A percentile compares a stretch with the other conserved stretches of the same genome.
These are phyloP conservation scores for Ectemnius lituratus DNA, from an alignment of 2,888 invertebrate species.

Conservation along the genomic window DNA sequence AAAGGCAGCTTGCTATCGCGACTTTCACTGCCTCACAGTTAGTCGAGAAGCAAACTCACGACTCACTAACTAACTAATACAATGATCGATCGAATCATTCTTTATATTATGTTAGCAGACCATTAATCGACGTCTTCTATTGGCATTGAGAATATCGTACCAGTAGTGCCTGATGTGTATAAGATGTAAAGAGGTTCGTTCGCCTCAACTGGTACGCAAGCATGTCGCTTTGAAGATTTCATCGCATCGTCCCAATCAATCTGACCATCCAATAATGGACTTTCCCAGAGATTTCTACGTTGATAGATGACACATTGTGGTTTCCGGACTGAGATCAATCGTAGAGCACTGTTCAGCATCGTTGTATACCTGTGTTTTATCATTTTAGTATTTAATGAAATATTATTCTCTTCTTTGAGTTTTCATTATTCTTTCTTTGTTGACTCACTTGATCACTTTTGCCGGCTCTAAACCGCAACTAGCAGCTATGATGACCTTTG, in stretches of 20 bases:
- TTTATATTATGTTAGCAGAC: too few species aligned
- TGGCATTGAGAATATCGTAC: slow-evolving; percentile 70
- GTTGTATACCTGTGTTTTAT: slow-evolving; percentile 82
- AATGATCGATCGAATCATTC: too few species aligned
- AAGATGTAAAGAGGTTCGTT: slow-evolving; percentile 94
- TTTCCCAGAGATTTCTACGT: slow-evolving; percentile 84
- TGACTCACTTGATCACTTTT: slow-evolving; percentile 85
- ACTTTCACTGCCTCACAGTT: too few species aligned
- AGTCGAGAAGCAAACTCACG: too few species aligned
- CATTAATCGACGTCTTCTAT: too few species aligned
- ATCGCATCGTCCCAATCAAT: slow-evolving; percentile 88
- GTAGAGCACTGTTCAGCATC: slow-evolving; percentile 90
- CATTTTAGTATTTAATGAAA: background rate
- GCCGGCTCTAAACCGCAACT: slow-evolving; percentile 95
- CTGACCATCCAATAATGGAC: slow-evolving; percentile 83
- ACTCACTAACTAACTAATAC: too few species aligned
- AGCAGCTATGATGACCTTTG: slow-evolving; percentile 92
- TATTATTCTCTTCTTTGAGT: too few species aligned
- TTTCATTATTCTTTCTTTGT: background rate
- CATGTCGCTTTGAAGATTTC: slow-evolving; percentile 82
- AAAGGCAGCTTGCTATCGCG: too few species aligned
- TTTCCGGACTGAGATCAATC: slow-evolving; percentile 83
- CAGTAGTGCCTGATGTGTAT: slow-evolving; percentile 94
- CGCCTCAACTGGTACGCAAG: slow-evolving; percentile 92
- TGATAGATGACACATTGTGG: slow-evolving; percentile 93